Conservation (phyloP, 2,797 vertebrate genomes). For the Clarias platycephalus region DNA sequence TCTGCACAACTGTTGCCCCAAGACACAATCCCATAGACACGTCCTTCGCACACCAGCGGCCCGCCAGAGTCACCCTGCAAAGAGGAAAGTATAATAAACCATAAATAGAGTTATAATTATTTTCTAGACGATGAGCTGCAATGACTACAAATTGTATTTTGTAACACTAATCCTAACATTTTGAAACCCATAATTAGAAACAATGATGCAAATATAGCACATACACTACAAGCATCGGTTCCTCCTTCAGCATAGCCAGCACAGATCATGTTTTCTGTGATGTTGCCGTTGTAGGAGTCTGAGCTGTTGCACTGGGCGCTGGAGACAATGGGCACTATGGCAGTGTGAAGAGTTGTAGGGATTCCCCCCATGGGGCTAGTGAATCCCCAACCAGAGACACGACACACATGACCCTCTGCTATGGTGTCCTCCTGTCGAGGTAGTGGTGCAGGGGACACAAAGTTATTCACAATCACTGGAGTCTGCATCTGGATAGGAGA, state of each 20-base stretch:
- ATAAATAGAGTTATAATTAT: too few relatives aligned
- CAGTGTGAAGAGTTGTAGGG: constrained; percentile 72
- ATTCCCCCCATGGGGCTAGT: constrained; percentile 65
- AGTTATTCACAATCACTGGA: constrained; percentile 71
- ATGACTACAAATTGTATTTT: not conserved
- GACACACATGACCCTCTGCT: constrained; percentile 70
- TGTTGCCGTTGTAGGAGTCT: constrained; percentile 70
- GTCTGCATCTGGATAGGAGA: constrained; percentile 68
- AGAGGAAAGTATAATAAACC: constrained; percentile 1
- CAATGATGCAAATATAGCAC: constrained; percentile 64
- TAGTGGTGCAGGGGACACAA: constrained; percentile 73
- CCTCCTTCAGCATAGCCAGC: constrained; percentile 77
- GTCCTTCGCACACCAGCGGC: constrained; percentile 77
- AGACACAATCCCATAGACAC: constrained; percentile 78
- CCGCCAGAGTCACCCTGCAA: constrained; percentile 81
- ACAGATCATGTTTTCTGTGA: constrained; percentile 82
- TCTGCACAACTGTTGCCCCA: constrained; percentile 79
- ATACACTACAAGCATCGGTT: constrained; percentile 80
- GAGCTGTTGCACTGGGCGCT: constrained; percentile 75
- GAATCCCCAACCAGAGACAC: constrained; percentile 82
- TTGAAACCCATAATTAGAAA: not conserved
- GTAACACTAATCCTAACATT: too few relatives aligned
- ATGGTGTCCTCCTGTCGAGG: constrained; percentile 67
- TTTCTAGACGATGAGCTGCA: not conserved
- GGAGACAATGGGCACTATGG: constrained; percentile 77